Conservation (phyloP, 64 coral and sea anemone genomes). For the Orbicella faveolata region DNA sequence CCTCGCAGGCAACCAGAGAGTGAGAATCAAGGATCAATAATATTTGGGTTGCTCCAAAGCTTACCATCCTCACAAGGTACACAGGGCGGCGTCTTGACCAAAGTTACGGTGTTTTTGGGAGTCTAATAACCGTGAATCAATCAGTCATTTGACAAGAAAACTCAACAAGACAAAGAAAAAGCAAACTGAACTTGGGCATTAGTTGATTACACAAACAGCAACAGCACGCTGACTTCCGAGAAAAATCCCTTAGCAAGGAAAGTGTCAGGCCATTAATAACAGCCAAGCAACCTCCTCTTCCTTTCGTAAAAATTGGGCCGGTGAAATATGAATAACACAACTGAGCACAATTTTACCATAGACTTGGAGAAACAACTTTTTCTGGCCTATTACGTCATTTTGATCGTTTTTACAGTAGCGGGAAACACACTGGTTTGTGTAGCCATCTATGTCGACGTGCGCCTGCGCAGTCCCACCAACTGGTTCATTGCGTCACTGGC, state of each 20-base stretch:
- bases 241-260: background rate
- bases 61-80: background rate
- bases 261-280: background rate
- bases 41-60: background rate
- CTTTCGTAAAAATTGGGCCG: background rate
- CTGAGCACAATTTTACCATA: background rate
- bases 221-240: too few species aligned
- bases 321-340: conserved; percentile 38
- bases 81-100: too few species aligned
- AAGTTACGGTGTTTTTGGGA: too few species aligned
- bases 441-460: conserved; percentile 74
- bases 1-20: background rate
- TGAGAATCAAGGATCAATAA: background rate
- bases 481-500: conserved; percentile 90
- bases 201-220: background rate
- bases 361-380: conserved; percentile 10
- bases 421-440: conserved; percentile 84
- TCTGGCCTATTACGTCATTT: conserved; percentile 48
- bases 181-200: background rate
- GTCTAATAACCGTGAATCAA: too few species aligned
- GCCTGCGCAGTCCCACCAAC: conserved; percentile 81
- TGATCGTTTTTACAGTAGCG: conserved; percentile 60
- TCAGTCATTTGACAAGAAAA: too few species aligned
- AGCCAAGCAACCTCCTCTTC: background rate
- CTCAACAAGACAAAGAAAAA: background rate